Evolutionary conservation across 1,140 invertebrate genomes (phyloP), one percentile per base, ranked within the genome.

Genomic region (Aphelinus atriplicis): DNA sequence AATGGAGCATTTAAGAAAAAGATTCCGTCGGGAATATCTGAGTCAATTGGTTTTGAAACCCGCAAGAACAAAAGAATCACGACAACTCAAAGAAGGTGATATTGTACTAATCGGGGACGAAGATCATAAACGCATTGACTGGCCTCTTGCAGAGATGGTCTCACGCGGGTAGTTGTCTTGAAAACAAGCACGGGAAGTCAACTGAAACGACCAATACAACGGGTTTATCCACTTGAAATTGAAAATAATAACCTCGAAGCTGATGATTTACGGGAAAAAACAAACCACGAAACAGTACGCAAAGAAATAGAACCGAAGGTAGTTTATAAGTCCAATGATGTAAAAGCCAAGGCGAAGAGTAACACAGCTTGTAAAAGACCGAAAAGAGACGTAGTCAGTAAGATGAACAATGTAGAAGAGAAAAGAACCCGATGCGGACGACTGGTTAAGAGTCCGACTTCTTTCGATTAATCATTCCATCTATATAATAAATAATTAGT

Each of bases 1-100:
- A 45, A 45, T 69, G 51, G 76, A 78, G 51, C 56, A 74, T 62
- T 69, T 80, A 48, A n/a, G 75, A 45, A 56, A 56, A 50, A 1
- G 76, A 71, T 79, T 79, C 47, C 78, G 78, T 46, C 67, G 5
- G 2, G 76, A 80, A 68, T 80, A 80, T 76, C 63, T 80, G 9
- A 71, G 77, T 62, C 62, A 64, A 10, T 6, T 48, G n/a, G 10
- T 45, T 5, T 5, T 45, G 3, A 61, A 10, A 45, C 26, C 26
- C 26, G 26, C 3, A 42, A 3, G 45, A 2, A 9, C 2, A 48
- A 64, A 64, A 48, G 62, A 64, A 64, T 10, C 2, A 10, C 45
- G 26, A 2, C 3, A 61, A 42, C 6, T 58, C 26, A 55, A 65
- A 26, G 7, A 58, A 1, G 62, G 62, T 7, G 62, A 72, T 47